Evolutionary conservation across 2,888 invertebrate genomes (phyloP), one percentile per base, ranked within the genome.

Genomic region (Crepidodera aurea): DNA sequence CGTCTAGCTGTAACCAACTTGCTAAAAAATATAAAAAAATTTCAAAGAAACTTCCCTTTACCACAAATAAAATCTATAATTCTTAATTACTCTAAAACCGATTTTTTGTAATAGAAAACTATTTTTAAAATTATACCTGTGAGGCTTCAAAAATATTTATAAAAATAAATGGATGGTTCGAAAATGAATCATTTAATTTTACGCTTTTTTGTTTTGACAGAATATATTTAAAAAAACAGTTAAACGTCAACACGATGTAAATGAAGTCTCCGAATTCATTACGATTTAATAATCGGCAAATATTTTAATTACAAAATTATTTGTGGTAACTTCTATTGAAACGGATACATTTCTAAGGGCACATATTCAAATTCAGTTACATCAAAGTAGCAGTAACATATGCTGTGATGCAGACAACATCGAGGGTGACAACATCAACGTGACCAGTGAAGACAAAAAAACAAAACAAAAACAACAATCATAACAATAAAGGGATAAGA

Each of bases 381-480:
- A 27, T 22, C 18, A 56, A 56, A 34, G 13, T 56, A 61, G 51
- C 56, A 56, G 12, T 56, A 50, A 42, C 37, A 61, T 39, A 56
- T 61, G 61, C 61, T 71, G 75, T 77, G 76, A 77, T 78, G 76
- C 77, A 76, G 74, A 77, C 77, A 77, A 78, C 78, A 78, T 74
- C 71, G 62, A 72, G 70, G 72, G 75, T 77, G 75, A 77, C 77
- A 77, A 78, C 77, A 78, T 73, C 76, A 75, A 78, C 70, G 75
- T 76, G 75, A 77, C 74, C 73, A 74, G 75, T 75, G 75, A 73
- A 66, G 70, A 25, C 13, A 39, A 25, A 34, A 39, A 22, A 13
- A 42, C 15, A 55, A 46, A 39, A 39, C n/a, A 42, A 40, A 55
- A 55, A 42, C 0, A 29, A 32, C 48, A 68, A 72, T 68, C 69